Evolutionary conservation across 2,797 vertebrate genomes (phyloP).

Genomic region (Pseudochromis fuscus): DNA sequence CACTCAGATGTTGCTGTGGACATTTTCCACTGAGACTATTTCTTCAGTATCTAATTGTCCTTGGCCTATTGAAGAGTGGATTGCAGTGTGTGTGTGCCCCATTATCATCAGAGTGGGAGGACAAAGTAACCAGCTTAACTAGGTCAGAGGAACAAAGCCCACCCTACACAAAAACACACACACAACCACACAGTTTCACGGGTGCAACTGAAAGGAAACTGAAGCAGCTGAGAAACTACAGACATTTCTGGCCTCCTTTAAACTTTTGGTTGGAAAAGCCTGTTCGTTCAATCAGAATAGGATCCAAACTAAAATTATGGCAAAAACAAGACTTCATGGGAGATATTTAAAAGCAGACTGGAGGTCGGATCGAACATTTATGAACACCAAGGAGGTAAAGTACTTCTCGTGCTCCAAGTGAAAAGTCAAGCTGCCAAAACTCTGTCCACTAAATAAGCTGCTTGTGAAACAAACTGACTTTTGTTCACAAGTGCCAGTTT

Average conservation of each 20-base stretch:
- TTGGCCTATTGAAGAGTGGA: slow-evolving; percentile 24
- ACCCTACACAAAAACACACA: slow-evolving; percentile 46
- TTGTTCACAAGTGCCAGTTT: not conserved
- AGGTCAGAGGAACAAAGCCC: slow-evolving; percentile 79
- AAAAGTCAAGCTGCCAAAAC: not conserved
- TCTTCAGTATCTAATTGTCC: slow-evolving; percentile 15
- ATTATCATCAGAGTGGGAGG: slow-evolving; percentile 66
- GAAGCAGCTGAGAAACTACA: slow-evolving; percentile 16
- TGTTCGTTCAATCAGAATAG: not conserved
- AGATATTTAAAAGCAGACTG: not conserved
- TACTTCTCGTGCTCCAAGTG: not conserved
- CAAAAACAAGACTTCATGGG: not conserved
- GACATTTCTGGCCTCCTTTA: not conserved
- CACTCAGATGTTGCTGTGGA: not conserved
- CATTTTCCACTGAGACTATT: not conserved
- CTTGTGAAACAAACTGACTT: slow-evolving; percentile 26
- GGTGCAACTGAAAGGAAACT: slow-evolving; percentile 6
- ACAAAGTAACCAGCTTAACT: slow-evolving; percentile 76
- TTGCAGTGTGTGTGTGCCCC: slow-evolving; percentile 25
- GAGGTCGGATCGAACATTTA: not conserved
- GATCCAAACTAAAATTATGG: not conserved
- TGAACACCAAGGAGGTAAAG: too few relatives aligned
- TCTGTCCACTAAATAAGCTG: not conserved
- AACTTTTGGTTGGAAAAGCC: not conserved
- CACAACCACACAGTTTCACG: slow-evolving; percentile 13